These are phyloP conservation scores for Mallotus villosus DNA, from an alignment of 2,797 vertebrate species.

Conservation along the genomic window DNA sequence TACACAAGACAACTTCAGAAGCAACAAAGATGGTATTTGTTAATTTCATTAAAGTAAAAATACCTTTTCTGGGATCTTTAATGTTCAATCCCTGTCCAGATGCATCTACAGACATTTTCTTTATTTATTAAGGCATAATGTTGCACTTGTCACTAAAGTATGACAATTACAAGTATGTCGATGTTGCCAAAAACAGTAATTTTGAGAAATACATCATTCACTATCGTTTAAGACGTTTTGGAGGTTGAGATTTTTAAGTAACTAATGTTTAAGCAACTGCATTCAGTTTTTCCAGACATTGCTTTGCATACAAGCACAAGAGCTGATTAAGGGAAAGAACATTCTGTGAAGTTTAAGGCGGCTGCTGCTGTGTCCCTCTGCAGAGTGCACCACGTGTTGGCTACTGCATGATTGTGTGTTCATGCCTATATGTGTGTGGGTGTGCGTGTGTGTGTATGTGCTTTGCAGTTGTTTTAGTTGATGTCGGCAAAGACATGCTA, in stretches of 20 bases:
- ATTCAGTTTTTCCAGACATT: neutral
- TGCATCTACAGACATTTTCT: no score
- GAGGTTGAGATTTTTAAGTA: no score
- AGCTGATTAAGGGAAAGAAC: neutral
- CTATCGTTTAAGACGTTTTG: no score
- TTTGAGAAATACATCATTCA: no score
- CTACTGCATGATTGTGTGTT: neutral
- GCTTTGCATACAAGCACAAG: neutral
- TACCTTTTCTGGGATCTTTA: no score
- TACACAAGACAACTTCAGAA: constrained; percentile 1
- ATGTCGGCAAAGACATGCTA: constrained; percentile 40
- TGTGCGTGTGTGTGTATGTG: constrained; percentile 3
- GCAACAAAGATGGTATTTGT: neutral
- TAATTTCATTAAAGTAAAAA: no score
- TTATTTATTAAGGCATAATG: no score
- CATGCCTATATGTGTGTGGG: neutral
- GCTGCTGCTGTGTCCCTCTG: neutral
- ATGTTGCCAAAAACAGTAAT: no score
- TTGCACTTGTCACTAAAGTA: no score
- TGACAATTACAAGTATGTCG: no score
- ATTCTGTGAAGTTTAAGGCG: constrained; percentile 7
- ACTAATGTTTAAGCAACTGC: neutral
- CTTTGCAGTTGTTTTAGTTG: constrained; percentile 36
- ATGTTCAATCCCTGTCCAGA: no score
- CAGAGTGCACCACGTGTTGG: neutral